Percentiles rank a stretch among this genome's conserved stretches.
Evolutionary conservation across 2,888 invertebrate species (phyloP).

Genomic region (Incurvaria masculella): DNA sequence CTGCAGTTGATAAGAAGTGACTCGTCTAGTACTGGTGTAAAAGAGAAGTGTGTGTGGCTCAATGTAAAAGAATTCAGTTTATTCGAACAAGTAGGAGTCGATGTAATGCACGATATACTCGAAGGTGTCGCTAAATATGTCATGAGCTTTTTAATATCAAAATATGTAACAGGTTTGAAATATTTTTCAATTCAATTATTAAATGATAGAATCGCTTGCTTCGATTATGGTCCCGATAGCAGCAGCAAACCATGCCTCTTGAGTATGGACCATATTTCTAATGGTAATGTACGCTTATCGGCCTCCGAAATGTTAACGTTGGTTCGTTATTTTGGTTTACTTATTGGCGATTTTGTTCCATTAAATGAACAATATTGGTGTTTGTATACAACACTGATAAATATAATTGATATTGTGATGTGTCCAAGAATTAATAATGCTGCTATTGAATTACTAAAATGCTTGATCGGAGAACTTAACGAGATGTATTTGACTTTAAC

Average conservation of each 20-base stretch:
- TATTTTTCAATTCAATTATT: background rate
- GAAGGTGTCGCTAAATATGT: background rate
- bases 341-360: background rate
- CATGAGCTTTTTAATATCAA: background rate
- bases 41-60: background rate
- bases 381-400: background rate
- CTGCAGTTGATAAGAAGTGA: background rate
- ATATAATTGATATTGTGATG: background rate
- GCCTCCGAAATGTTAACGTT: conserved; percentile 1
- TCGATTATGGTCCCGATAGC: background rate
- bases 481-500: background rate
- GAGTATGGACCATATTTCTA: background rate
- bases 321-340: background rate
- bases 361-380: background rate
- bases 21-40: background rate
- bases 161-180: background rate
- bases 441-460: background rate
- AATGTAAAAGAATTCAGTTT: background rate
- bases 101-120: conserved; percentile 1
- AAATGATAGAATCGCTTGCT: background rate
- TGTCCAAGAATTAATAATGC: background rate
- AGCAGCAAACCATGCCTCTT: background rate
- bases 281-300: background rate
- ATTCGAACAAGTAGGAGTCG: background rate
- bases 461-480: background rate